These are phyloP conservation scores for Podarcis raffonei DNA, from an alignment of 2,113 vertebrate genomes.

Conservation along the genomic window DNA sequence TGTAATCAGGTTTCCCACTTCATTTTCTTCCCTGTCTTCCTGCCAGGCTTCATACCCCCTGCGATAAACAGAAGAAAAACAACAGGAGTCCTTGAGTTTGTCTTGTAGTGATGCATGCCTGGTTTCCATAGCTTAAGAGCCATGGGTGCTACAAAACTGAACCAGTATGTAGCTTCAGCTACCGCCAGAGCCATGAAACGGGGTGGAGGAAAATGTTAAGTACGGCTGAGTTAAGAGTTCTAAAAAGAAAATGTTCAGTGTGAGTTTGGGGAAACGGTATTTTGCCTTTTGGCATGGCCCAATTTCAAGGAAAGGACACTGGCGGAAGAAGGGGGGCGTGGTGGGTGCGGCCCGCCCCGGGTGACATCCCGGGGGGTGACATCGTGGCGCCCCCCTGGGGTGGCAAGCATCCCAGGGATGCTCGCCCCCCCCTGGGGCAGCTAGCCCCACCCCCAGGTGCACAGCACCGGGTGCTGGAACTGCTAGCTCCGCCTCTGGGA, in stretches of 20 bases:
- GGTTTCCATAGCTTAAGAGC: slow-evolving; percentile 22
- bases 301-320: too few relatives aligned
- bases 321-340: too few relatives aligned
- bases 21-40: slow-evolving; percentile 24
- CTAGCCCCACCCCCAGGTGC: too few relatives aligned
- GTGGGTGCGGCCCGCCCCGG: too few relatives aligned
- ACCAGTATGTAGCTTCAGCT: not conserved
- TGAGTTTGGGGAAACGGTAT: not conserved
- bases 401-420: too few relatives aligned
- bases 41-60: not conserved
- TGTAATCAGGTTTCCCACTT: slow-evolving; percentile 21
- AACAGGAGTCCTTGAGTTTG: slow-evolving; percentile 19
- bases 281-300: not conserved
- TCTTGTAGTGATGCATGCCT: slow-evolving; percentile 12
- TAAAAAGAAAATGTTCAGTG: not conserved
- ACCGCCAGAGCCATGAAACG: not conserved
- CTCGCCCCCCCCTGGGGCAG: too few relatives aligned
- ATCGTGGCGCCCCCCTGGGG: too few relatives aligned
- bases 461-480: too few relatives aligned
- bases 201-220: too few relatives aligned
- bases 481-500: too few relatives aligned
- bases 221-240: not conserved
- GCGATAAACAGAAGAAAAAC: not conserved
- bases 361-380: too few relatives aligned
- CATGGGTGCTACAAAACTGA: not conserved